A percentile compares a stretch with the other conserved stretches of the same genome.
phyloP scores from a whole-genome alignment of 2,113 vertebrate genomes.

The Zapus hudsonius region DNA sequence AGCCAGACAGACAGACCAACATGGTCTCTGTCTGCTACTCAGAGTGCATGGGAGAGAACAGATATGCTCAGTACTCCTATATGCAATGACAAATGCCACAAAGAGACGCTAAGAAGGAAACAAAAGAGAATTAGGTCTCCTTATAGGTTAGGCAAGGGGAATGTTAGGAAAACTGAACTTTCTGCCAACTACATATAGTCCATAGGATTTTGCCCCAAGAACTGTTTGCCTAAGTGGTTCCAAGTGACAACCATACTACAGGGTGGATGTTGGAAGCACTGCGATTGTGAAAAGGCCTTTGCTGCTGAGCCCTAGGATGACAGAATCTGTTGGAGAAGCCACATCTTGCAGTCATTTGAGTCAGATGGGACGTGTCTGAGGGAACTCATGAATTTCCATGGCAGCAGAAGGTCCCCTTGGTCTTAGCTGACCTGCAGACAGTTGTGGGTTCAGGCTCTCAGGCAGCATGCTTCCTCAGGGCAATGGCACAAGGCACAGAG shows the following conservation, averaged over 20 bases:
- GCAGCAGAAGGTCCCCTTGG: background rate
- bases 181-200: background rate
- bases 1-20: rapidly evolving
- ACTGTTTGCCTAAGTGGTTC: too few species aligned
- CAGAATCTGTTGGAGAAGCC: background rate
- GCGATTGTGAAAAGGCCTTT: background rate
- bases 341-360: background rate
- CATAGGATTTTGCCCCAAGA: too few species aligned
- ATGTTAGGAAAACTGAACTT: background rate
- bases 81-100: background rate
- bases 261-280: background rate
- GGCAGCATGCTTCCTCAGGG: too few species aligned
- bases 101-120: background rate
- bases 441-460: rapidly evolving
- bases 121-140: background rate
- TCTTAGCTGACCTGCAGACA: background rate
- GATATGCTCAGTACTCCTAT: background rate
- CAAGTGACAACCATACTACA: too few species aligned
- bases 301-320: too few species aligned
- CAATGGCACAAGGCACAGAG: too few species aligned
- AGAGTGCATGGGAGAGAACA: rapidly evolving
- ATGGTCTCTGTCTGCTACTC: background rate
- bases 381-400: background rate
- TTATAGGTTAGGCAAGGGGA: background rate
- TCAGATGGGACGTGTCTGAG: background rate